Percentiles rank a stretch among this genome's conserved stretches.
phyloP scores from a whole-genome alignment of 2,113 vertebrate species.

The Cavia aperea region DNA sequence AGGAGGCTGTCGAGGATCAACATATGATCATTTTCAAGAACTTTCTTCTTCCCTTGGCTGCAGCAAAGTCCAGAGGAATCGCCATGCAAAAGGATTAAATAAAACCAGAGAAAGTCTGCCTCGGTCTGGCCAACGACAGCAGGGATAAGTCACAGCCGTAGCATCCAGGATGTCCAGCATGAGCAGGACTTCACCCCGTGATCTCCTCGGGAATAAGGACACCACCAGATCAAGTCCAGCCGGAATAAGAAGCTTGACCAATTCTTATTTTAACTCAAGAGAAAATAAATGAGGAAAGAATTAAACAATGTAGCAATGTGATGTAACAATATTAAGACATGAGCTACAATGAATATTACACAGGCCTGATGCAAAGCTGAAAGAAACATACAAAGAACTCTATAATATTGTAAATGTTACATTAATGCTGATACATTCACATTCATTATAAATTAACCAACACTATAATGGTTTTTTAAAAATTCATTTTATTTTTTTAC shows the following conservation, averaged over 20 bases:
- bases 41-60: not conserved
- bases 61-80: not conserved
- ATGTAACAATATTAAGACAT: not conserved
- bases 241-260: not conserved
- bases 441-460: not conserved
- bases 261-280: not conserved
- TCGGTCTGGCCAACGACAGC: fast-evolving
- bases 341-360: not conserved
- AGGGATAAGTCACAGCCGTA: too few relatives aligned
- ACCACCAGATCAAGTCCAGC: not conserved
- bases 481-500: not conserved
- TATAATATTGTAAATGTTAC: not conserved
- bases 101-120: not conserved
- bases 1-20: not conserved
- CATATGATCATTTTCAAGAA: not conserved
- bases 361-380: not conserved
- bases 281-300: not conserved
- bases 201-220: not conserved
- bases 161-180: fast-evolving
- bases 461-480: not conserved
- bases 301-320: not conserved
- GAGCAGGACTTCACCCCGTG: not conserved
- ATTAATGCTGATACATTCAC: not conserved
- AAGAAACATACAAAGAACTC: not conserved
- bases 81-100: not conserved